Conservation (phyloP, 2,888 invertebrate species). For the Enchytraeus crypticus region DNA sequence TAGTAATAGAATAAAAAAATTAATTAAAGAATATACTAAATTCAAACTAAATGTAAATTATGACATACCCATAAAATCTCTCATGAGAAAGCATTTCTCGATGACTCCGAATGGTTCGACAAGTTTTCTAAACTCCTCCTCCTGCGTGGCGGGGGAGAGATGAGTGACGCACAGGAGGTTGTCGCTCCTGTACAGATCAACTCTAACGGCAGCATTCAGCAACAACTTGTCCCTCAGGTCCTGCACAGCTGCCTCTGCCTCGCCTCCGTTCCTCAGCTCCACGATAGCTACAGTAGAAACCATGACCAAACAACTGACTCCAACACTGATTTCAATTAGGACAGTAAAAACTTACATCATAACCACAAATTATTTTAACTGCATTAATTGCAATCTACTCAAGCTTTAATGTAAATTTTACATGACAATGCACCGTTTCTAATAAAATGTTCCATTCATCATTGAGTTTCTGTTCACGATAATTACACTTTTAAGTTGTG, state of each 20-base stretch:
- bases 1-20: no score
- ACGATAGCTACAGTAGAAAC: conserved; percentile 33
- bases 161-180: conserved; percentile 53
- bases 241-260: conserved; percentile 34
- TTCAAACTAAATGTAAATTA: neutral
- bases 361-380: no score
- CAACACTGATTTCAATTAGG: no score
- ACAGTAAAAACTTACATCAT: no score
- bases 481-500: no score
- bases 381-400: no score
- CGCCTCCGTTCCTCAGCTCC: conserved; percentile 33
- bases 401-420: neutral
- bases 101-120: conserved; percentile 50
- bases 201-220: conserved; percentile 41
- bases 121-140: conserved; percentile 50
- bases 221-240: conserved; percentile 31
- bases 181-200: conserved; percentile 49
- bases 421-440: no score
- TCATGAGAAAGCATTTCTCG: conserved; percentile 52
- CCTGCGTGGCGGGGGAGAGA: conserved; percentile 49
- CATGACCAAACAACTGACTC: neutral
- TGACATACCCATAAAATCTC: conserved; percentile 48
- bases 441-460: no score
- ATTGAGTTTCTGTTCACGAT: no score
- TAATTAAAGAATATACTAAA: neutral